Evolutionary conservation across 1,140 invertebrate species (phyloP), one percentile per base, ranked within the genome.

Genomic region (Meloidogyne exigua): DNA sequence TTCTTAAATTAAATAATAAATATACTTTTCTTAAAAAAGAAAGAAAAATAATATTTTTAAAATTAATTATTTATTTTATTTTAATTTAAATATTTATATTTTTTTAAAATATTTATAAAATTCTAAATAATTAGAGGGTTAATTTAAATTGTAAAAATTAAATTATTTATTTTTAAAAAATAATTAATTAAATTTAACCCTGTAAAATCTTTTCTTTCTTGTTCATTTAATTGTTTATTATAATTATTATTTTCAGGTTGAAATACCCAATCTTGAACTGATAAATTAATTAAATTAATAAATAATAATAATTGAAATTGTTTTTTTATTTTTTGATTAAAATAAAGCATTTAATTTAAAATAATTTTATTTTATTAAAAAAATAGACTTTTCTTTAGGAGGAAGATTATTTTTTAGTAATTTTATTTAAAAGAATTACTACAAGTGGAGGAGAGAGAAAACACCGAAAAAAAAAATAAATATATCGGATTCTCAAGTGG

Each of bases 61-160:
- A n/a, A n/a, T n/a, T n/a, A n/a, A n/a, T n/a, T n/a, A n/a, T n/a
- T n/a, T n/a, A n/a, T n/a, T n/a, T n/a, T n/a, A n/a, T n/a, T n/a
- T n/a, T n/a, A n/a, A n/a, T n/a, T n/a, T n/a, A n/a, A n/a, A n/a
- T n/a, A n/a, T n/a, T n/a, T n/a, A n/a, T n/a, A n/a, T n/a, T n/a
- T n/a, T n/a, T n/a, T n/a, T n/a, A n/a, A n/a, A n/a, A n/a, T n/a
- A n/a, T n/a, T n/a, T n/a, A n/a, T n/a, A n/a, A n/a, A n/a, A n/a
- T n/a, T n/a, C n/a, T n/a, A n/a, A n/a, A n/a, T n/a, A n/a, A n/a
- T n/a, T n/a, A n/a, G n/a, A n/a, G n/a, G n/a, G n/a, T n/a, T 57
- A 85, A 65, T 77, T 85, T 85, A 75, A 84, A 86, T 49, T 85
- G n/a, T 85, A 32, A 32, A 32, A 32, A 32, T 32, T 32, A 32